These are phyloP conservation scores for Euleptes europaea DNA, from an alignment of 2,113 vertebrate species.

Conservation along the genomic window DNA sequence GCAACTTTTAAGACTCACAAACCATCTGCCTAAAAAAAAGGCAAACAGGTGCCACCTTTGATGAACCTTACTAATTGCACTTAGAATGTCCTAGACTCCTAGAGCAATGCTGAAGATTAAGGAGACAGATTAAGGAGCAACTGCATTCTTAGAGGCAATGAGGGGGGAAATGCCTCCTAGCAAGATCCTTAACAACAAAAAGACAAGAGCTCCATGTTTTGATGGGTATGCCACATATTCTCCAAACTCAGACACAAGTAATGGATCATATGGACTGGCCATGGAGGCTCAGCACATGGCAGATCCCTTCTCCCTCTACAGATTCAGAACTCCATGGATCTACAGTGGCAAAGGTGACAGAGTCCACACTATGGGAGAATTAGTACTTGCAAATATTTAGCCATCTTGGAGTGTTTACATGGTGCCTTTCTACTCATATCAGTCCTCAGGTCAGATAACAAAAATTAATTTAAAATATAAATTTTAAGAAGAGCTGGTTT, in stretches of 20 bases:
- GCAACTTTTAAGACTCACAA: background rate
- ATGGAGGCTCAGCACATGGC: background rate
- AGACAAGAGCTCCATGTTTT: too few relatives aligned
- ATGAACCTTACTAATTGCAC: background rate
- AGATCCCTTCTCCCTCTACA: background rate
- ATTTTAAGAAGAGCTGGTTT: too few relatives aligned
- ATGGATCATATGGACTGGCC: too few relatives aligned
- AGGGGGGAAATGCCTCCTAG: background rate
- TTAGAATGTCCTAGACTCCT: background rate
- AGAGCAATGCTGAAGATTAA: background rate
- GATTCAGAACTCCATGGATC: background rate
- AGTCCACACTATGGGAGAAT: too few relatives aligned
- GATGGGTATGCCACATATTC: too few relatives aligned
- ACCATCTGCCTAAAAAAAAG: background rate
- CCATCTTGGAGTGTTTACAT: too few relatives aligned
- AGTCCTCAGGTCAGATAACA: too few relatives aligned
- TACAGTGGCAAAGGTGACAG: background rate
- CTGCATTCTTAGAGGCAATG: background rate
- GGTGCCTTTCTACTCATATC: too few relatives aligned
- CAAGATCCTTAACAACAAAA: background rate
- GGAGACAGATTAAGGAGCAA: background rate
- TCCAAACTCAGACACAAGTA: too few relatives aligned
- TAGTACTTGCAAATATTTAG: background rate
- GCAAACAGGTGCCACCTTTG: background rate
- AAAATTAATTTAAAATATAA: too few relatives aligned